Evolutionary conservation across 2,888 invertebrate genomes (phyloP).

Genomic region (Dicycla oo): DNA sequence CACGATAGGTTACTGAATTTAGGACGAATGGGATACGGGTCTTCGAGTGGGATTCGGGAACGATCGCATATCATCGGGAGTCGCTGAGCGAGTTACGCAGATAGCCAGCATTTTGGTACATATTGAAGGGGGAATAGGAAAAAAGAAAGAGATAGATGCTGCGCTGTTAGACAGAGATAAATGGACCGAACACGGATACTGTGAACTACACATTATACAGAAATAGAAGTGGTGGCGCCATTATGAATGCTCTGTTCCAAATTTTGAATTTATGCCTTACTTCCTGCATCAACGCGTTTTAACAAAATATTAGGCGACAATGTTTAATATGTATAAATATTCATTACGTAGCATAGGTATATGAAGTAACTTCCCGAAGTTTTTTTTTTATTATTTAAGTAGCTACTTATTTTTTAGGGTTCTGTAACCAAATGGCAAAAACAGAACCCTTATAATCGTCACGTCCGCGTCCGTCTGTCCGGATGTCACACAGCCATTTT

Average conservation of each 20-base stretch:
- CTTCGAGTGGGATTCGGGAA: conserved; percentile 78
- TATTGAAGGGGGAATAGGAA: conserved; percentile 64
- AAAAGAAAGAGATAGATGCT: conserved; percentile 72
- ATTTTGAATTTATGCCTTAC: conserved; percentile 83
- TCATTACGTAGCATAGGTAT: neutral
- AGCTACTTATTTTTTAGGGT: neutral
- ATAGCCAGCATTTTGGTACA: conserved; percentile 66
- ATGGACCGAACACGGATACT: conserved; percentile 81
- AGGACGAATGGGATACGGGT: conserved; percentile 77
- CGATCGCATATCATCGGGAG: conserved; percentile 73
- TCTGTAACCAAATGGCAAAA: neutral
- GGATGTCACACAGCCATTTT: neutral
- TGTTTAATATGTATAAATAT: neutral
- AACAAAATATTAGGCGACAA: conserved; percentile 46
- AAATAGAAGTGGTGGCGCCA: conserved; percentile 82
- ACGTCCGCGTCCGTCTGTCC: too few relatives aligned
- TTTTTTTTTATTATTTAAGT: neutral
- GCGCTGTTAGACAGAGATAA: conserved; percentile 66
- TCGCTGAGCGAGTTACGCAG: conserved; percentile 57
- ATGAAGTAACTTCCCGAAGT: neutral
- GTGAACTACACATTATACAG: conserved; percentile 75
- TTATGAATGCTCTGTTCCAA: conserved; percentile 78
- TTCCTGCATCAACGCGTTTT: conserved; percentile 73
- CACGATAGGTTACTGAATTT: conserved; percentile 78
- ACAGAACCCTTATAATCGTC: too few relatives aligned